phyloP scores from a whole-genome alignment of 2,888 invertebrate genomes.

The Eledona agricola region DNA sequence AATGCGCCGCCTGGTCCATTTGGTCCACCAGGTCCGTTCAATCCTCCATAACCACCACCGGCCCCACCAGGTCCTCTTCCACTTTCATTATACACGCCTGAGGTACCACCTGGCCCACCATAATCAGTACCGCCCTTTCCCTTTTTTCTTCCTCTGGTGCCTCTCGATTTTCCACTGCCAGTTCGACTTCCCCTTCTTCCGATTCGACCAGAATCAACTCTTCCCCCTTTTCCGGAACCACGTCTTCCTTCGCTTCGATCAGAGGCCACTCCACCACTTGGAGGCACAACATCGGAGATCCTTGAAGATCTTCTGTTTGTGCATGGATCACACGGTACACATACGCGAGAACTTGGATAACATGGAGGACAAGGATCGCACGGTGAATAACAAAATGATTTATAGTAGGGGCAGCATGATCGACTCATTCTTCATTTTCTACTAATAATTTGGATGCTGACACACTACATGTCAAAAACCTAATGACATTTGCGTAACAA shows the following conservation, averaged over 20 bases:
- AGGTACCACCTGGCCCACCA: too few relatives aligned
- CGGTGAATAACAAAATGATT: constrained; percentile 3
- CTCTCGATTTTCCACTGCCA: constrained; percentile 3
- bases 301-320: constrained; percentile 5
- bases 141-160: not conserved
- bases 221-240: not conserved
- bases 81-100: too few relatives aligned
- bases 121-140: too few relatives aligned
- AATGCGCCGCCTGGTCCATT: constrained; percentile 34
- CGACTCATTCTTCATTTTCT: constrained; percentile 19
- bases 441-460: constrained; percentile 10
- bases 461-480: constrained; percentile 5
- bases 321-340: constrained; percentile 7
- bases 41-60: constrained; percentile 8
- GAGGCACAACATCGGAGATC: not conserved
- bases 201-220: not conserved
- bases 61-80: constrained; percentile 3
- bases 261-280: too few relatives aligned
- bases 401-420: constrained; percentile 20
- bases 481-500: constrained; percentile 5
- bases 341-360: too few relatives aligned
- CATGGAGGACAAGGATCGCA: constrained; percentile 4
- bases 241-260: not conserved
- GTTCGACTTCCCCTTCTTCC: not conserved
- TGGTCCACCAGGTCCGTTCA: constrained; percentile 33